phyloP scores from a whole-genome alignment of 2,888 invertebrate genomes.

The Oasisia sp. region DNA sequence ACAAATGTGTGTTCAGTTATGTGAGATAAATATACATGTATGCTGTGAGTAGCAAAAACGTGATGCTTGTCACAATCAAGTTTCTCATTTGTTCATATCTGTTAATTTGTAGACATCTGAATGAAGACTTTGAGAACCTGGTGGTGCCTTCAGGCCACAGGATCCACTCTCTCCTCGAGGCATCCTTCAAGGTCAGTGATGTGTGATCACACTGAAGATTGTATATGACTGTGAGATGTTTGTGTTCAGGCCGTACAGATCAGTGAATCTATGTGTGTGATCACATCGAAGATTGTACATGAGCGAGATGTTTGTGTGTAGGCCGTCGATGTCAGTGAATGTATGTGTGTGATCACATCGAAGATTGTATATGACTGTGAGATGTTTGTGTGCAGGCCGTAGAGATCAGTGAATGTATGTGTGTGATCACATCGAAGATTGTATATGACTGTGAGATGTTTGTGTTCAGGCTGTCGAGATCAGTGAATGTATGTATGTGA shows the following conservation, averaged over 20 bases:
- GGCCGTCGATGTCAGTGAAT: no score
- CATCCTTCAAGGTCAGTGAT: conserved; percentile 57
- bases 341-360: no score
- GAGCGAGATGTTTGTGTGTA: no score
- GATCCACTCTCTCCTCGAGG: conserved; percentile 57
- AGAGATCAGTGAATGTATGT: no score
- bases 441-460: not conserved
- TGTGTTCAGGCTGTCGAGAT: conserved; percentile 58
- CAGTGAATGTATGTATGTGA: conserved; percentile 44
- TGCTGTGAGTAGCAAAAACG: conserved; percentile 8
- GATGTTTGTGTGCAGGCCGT: no score
- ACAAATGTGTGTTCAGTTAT: not conserved
- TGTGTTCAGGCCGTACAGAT: no score
- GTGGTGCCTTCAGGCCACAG: conserved; percentile 58
- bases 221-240: no score
- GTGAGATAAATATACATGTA: not conserved
- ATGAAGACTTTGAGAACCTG: conserved; percentile 55
- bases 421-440: no score
- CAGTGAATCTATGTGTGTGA: no score
- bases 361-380: no score
- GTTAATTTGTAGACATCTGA: conserved; percentile 40
- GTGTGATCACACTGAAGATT: no score
- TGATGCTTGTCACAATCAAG: not conserved
- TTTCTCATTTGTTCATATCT: not conserved
- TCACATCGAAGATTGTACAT: no score